These are phyloP conservation scores for Platycnemis pennipes DNA, from an alignment of 2,888 invertebrate genomes.

Conservation along the genomic window DNA sequence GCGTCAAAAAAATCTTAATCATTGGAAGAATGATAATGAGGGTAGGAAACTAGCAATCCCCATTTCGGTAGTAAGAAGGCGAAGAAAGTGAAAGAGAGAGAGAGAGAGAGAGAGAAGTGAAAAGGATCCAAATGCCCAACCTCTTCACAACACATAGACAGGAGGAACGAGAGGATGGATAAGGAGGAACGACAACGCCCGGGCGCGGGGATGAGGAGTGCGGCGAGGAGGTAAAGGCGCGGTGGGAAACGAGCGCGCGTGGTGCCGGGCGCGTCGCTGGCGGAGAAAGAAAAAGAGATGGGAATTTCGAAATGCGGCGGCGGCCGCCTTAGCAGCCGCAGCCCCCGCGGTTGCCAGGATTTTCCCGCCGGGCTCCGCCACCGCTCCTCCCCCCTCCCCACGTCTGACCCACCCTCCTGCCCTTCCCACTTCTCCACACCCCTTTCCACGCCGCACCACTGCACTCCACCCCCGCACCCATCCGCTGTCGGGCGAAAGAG, in stretches of 20 bases:
- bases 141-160: background rate
- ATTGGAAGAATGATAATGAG: background rate
- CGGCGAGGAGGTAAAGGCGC: background rate
- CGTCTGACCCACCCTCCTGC: background rate
- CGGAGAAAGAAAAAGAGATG: conserved; percentile 6
- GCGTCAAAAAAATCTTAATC: too few relatives aligned
- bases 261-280: background rate
- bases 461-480: background rate
- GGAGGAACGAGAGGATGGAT: background rate
- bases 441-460: background rate
- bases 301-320: conserved; percentile 16
- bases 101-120: background rate
- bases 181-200: background rate
- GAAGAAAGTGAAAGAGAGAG: too few relatives aligned
- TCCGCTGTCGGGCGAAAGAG: background rate
- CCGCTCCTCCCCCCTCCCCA: background rate
- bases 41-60: background rate
- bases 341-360: background rate
- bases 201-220: background rate
- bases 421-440: background rate
- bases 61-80: too few relatives aligned
- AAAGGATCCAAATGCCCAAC: background rate
- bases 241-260: background rate
- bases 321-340: conserved; percentile 5
- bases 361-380: too few relatives aligned